A percentile compares a stretch with the other conserved stretches of the same genome.
Conservation (phyloP, 2,797 vertebrate species). For the Champsocephalus esox region DNA sequence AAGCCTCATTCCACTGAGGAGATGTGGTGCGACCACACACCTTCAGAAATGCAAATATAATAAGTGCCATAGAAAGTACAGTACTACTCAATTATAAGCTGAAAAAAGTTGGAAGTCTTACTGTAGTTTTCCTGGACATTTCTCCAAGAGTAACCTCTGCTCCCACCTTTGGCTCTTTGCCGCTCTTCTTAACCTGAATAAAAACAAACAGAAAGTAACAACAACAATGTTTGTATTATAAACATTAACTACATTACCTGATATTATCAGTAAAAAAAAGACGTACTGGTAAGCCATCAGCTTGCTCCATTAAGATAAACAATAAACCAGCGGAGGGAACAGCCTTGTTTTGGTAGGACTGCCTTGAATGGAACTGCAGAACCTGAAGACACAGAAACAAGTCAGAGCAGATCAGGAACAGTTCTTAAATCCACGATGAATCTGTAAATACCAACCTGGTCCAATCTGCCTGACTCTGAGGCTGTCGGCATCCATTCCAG, state of each 20-base stretch:
- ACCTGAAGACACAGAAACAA: slow-evolving; percentile 79
- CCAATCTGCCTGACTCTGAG: slow-evolving; percentile 82
- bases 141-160: slow-evolving; percentile 83
- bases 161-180: slow-evolving; percentile 89
- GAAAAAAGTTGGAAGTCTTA: slow-evolving; percentile 61
- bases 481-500: slow-evolving; percentile 88
- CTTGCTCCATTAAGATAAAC: slow-evolving; percentile 89
- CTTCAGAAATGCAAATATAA: slow-evolving; percentile 70
- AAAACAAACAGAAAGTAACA: slow-evolving; percentile 1
- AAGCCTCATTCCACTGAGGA: slow-evolving; percentile 91
- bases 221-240: not conserved
- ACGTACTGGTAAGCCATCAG: slow-evolving; percentile 89
- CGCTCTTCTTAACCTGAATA: slow-evolving; percentile 89
- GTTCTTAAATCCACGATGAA: not conserved
- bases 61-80: not conserved
- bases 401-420: too few species aligned
- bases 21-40: slow-evolving; percentile 84
- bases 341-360: slow-evolving; percentile 87
- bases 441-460: slow-evolving; percentile 83
- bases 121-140: slow-evolving; percentile 88
- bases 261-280: slow-evolving; percentile 5
- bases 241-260: not conserved
- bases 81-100: not conserved
- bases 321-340: slow-evolving; percentile 88
- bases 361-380: slow-evolving; percentile 86